Evolutionary conservation across 2,888 invertebrate genomes (phyloP).

Genomic region (Candidula unifasciata): DNA sequence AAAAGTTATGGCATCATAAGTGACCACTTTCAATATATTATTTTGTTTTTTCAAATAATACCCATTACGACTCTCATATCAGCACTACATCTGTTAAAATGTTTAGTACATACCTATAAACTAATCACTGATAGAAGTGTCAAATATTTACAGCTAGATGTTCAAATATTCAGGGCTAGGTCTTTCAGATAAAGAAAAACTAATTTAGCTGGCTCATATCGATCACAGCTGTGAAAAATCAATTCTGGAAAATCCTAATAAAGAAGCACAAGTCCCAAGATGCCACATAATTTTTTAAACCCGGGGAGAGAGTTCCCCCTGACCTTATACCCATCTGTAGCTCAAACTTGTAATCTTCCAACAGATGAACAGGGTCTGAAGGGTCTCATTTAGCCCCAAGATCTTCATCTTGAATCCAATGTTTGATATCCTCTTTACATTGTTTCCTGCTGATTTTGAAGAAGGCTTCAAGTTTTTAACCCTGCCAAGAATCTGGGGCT

Average conservation of each 20-base stretch:
- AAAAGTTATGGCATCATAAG: no score
- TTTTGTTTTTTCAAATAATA: no score
- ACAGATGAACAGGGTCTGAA: background rate
- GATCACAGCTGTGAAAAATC: slow-evolving; percentile 32
- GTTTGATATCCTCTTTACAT: background rate
- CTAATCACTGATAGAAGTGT: no score
- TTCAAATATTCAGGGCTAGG: no score
- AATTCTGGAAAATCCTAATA: slow-evolving; percentile 38
- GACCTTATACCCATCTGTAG: background rate
- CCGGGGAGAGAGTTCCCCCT: background rate
- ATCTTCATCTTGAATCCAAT: background rate
- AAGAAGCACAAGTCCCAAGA: slow-evolving; percentile 9
- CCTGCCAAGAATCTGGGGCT: background rate
- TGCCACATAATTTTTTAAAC: background rate
- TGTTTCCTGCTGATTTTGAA: background rate
- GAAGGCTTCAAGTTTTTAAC: no score
- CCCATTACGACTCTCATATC: no score
- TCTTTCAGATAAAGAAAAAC: background rate
- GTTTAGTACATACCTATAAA: no score
- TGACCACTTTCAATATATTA: no score
- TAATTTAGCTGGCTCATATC: slow-evolving; percentile 29
- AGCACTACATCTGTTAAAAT: no score
- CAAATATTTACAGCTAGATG: no score
- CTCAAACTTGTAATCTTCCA: background rate
- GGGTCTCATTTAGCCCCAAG: background rate